Evolutionary conservation across 2,888 invertebrate genomes (phyloP).

Genomic region (Brachynemurus nebulosus): DNA sequence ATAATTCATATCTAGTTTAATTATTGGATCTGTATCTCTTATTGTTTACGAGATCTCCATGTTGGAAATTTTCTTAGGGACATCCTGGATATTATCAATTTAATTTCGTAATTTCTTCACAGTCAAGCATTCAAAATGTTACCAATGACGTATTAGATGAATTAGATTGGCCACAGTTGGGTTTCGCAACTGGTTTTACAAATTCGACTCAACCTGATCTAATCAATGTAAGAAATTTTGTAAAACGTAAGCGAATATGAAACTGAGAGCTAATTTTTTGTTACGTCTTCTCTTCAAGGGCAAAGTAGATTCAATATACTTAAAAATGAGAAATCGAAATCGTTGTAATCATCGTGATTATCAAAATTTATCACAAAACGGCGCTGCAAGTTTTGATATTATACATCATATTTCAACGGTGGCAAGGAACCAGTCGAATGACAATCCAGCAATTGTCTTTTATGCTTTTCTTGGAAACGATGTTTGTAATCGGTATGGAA

Average conservation of each 20-base stretch:
- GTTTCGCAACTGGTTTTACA: slow-evolving; percentile 30
- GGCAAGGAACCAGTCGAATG: slow-evolving; percentile 26
- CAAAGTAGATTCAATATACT: slow-evolving; percentile 24
- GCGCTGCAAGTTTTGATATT: slow-evolving; percentile 24
- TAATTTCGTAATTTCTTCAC: slow-evolving; percentile 13
- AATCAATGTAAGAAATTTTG: slow-evolving; percentile 19
- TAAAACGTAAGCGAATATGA: too few relatives aligned
- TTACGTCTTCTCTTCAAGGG: slow-evolving; percentile 22
- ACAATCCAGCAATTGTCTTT: slow-evolving; percentile 31
- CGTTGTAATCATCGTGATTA: slow-evolving; percentile 36
- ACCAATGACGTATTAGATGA: slow-evolving; percentile 32
- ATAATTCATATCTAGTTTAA: too few relatives aligned
- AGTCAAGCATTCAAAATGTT: slow-evolving; percentile 21
- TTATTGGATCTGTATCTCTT: too few relatives aligned
- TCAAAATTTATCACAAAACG: slow-evolving; percentile 35
- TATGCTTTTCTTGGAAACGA: slow-evolving; percentile 36
- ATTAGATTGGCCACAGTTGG: slow-evolving; percentile 36
- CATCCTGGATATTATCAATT: too few relatives aligned
- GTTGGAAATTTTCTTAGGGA: too few relatives aligned
- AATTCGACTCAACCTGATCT: slow-evolving; percentile 23
- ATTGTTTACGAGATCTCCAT: too few relatives aligned
- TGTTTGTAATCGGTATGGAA: slow-evolving; percentile 35
- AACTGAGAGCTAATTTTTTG: too few relatives aligned
- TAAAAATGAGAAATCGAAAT: slow-evolving; percentile 29
- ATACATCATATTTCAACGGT: slow-evolving; percentile 24